phyloP scores from a whole-genome alignment of 2,113 vertebrate genomes.

The Rhineura floridana region DNA sequence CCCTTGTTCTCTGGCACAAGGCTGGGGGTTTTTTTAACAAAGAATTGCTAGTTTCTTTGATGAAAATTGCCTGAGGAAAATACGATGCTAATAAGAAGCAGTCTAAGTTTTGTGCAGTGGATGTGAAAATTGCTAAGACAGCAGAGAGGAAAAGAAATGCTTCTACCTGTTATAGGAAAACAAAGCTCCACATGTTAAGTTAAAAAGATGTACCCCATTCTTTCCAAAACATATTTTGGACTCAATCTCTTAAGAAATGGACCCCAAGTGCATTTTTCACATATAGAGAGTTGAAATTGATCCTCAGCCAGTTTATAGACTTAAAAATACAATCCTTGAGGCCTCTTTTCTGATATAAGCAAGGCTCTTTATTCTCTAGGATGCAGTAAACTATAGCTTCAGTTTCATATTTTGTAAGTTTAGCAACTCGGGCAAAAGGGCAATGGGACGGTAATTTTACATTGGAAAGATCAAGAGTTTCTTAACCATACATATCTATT shows the following conservation, averaged over 20 bases:
- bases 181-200: background rate
- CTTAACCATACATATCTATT: background rate
- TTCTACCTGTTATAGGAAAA: background rate
- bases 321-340: background rate
- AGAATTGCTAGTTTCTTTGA: constrained; percentile 29
- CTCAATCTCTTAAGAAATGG: background rate
- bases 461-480: background rate
- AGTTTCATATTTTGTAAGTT: background rate
- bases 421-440: background rate
- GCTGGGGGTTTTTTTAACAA: background rate
- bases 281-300: background rate
- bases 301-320: background rate
- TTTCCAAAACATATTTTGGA: background rate
- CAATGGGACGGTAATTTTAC: background rate
- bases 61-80: constrained; percentile 21
- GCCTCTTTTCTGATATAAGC: background rate
- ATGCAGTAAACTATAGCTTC: background rate
- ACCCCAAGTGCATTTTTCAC: background rate
- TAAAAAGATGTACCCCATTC: background rate
- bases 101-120: background rate
- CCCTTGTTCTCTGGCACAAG: constrained; percentile 31
- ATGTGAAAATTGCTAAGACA: constrained; percentile 30
- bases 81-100: background rate
- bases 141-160: constrained; percentile 13
- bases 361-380: background rate